Evolutionary conservation across 2,113 vertebrate genomes (phyloP).

Genomic region (Trochalopteron elliotii): DNA sequence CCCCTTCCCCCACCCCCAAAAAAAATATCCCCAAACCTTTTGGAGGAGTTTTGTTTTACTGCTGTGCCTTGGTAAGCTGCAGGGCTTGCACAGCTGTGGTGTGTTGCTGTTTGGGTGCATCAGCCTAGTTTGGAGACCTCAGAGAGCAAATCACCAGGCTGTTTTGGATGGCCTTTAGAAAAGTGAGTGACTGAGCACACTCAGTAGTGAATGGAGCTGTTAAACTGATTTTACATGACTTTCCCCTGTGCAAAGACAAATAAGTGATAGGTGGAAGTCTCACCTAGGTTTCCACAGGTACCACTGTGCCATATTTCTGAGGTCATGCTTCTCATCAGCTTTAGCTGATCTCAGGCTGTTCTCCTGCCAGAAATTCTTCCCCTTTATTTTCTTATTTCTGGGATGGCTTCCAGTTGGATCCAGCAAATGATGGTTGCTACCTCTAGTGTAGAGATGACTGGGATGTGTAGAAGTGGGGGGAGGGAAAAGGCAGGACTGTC

Average conservation of each 20-base stretch:
- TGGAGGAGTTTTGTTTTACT: background rate
- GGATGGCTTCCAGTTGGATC: background rate
- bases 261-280: background rate
- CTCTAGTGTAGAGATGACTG: background rate
- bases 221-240: background rate
- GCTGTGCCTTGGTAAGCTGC: background rate
- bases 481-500: background rate
- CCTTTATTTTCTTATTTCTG: constrained; percentile 3
- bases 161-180: background rate
- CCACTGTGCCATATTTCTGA: background rate
- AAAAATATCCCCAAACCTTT: background rate
- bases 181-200: background rate
- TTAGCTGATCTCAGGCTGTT: background rate
- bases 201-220: background rate
- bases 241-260: background rate
- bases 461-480: background rate
- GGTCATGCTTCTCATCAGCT: background rate
- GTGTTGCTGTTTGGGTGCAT: background rate
- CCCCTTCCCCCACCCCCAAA: background rate
- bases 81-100: background rate
- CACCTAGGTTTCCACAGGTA: background rate
- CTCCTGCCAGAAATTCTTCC: background rate
- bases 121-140: background rate
- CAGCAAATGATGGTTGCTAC: background rate
- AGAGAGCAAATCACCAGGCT: background rate